Evolutionary conservation across 2,797 vertebrate species (phyloP), one percentile per base, ranked within the genome.

Genomic region (Anguilla megastoma): DNA sequence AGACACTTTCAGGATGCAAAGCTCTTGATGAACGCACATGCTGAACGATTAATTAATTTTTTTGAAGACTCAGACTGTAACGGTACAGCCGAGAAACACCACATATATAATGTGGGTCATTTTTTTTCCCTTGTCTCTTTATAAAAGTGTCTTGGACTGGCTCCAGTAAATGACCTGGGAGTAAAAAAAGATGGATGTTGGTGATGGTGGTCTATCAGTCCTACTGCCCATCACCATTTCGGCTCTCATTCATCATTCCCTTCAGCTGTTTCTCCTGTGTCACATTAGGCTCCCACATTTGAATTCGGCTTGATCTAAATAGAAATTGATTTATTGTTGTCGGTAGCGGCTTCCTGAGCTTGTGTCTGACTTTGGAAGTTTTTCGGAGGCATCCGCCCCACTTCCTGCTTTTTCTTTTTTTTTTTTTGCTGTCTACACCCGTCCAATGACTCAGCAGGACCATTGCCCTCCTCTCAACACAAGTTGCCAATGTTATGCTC

Each of bases 241-340:
- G 41, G 52, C 83, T 86, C 66, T 66, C 93, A 92, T 92, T 91
- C 88, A 92, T 93, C 92, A 92, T 90, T 86, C 48, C 54, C 91
- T 88, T 86, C 66, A 88, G 89, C 91, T 90, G 91, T 91, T 91
- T 91, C 90, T 89, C 90, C 91, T 88, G 76, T 86, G 88, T 85
- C 92, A 88, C 89, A 91, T 92, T 92, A 92, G 88, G 84, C 90
- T 89, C 86, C 90, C 91, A 90, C 91, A 89, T 92, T 90, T 90
- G 86, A 93, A 91, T 93, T 93, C 91, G 87, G 87, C 90, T 91
- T 91, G 90, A 93, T 93, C 91, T 93, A 92, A 92, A 93, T 92
- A 92, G 91, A 91, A 92, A 93, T 92, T 90, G 91, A 93, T 93
- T 92, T 92, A 93, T 92, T 90, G 89, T 92, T 85, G 18, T 82